Percentiles rank a stretch among this genome's conserved stretches.
Conservation (phyloP, 2,888 invertebrate species). For the Pilophorus perplexus region DNA sequence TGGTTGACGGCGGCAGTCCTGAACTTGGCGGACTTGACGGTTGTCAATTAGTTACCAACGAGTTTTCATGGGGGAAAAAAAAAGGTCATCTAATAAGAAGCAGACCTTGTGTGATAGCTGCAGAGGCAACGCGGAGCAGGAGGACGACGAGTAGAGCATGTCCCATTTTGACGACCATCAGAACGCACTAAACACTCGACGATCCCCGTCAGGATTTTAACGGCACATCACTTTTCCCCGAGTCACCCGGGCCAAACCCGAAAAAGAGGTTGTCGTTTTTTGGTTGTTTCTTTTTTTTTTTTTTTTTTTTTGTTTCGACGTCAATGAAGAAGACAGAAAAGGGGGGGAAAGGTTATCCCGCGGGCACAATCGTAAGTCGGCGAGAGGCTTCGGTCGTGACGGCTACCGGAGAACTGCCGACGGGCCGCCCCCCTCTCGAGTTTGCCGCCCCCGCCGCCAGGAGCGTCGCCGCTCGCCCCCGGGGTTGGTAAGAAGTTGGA, state of each 20-base stretch:
- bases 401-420: conserved; percentile 33
- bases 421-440: conserved; percentile 31
- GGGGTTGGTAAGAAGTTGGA: not conserved
- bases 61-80: too few species aligned
- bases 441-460: conserved; percentile 28
- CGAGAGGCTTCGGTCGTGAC: not conserved
- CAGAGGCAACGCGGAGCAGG: conserved; percentile 22
- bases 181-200: not conserved
- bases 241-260: not conserved
- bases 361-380: conserved; percentile 1
- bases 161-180: conserved; percentile 15
- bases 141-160: conserved; percentile 27
- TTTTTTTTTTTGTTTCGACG: too few species aligned
- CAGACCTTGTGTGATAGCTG: conserved; percentile 37
- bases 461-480: conserved; percentile 3
- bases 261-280: not conserved
- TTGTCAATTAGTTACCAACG: too few species aligned
- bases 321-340: too few species aligned
- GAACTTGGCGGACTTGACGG: too few species aligned
- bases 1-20: too few species aligned
- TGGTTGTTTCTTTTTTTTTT: too few species aligned
- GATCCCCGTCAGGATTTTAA: not conserved
- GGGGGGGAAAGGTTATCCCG: not conserved
- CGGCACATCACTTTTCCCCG: conserved; percentile 16
- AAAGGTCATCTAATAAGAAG: too few species aligned